phyloP scores from a whole-genome alignment of 2,888 invertebrate species.

The Empis livida region DNA sequence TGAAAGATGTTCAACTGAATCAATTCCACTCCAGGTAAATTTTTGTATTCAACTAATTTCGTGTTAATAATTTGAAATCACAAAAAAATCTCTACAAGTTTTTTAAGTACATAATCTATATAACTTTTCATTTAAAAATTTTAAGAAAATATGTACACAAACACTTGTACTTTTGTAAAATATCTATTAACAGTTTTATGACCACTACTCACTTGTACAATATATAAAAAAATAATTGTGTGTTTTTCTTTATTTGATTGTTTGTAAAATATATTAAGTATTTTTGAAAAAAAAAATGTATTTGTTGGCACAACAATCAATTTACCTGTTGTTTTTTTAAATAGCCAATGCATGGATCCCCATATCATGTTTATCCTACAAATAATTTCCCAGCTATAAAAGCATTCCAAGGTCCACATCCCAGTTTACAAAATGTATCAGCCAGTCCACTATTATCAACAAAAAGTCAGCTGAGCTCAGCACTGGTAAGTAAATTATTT shows the following conservation, averaged over 20 bases:
- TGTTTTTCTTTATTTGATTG: not conserved
- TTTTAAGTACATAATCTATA: too few relatives aligned
- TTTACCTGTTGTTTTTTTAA: conserved; percentile 6
- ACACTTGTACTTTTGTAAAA: not conserved
- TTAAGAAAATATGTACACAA: not conserved
- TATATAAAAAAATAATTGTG: too few relatives aligned
- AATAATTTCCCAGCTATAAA: conserved; percentile 48
- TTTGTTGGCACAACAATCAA: not conserved
- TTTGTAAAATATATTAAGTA: not conserved
- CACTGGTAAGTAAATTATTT: conserved; percentile 19
- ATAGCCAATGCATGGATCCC: conserved; percentile 51
- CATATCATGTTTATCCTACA: conserved; percentile 60
- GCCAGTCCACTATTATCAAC: conserved; percentile 33
- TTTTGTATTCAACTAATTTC: not conserved
- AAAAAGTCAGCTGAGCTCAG: conserved; percentile 16
- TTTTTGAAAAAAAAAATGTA: too few relatives aligned
- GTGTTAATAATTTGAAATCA: not conserved
- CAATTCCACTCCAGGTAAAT: conserved; percentile 49
- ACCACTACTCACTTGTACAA: too few relatives aligned
- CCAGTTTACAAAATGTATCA: conserved; percentile 29
- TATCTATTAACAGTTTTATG: too few relatives aligned
- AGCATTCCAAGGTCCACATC: conserved; percentile 39
- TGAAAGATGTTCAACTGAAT: conserved; percentile 42
- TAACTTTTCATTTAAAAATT: too few relatives aligned
- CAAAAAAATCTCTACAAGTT: conserved; percentile 6